Percentiles rank a stretch among this genome's conserved stretches.
Conservation (phyloP, 2,888 invertebrate species). For the Crocallis elinguaria region DNA sequence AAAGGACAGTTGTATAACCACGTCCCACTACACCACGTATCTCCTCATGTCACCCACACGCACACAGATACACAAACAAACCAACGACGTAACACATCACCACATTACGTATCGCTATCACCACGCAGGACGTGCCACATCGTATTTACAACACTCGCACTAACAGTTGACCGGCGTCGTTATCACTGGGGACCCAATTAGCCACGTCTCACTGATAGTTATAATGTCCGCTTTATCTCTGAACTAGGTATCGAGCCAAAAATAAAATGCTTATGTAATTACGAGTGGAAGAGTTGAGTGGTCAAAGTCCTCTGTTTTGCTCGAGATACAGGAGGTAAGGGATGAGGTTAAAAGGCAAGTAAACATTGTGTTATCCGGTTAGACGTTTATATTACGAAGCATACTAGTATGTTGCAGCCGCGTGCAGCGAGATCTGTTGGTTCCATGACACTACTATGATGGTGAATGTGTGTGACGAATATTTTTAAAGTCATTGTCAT, state of each 20-base stretch:
- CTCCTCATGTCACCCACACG: neutral
- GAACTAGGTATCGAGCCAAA: conserved; percentile 5
- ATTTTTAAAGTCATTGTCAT: too few relatives aligned
- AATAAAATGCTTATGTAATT: conserved; percentile 18
- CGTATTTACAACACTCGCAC: conserved; percentile 30
- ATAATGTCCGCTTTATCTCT: conserved; percentile 7
- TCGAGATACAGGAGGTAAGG: too few relatives aligned
- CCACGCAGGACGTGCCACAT: conserved; percentile 19
- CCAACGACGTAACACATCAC: conserved; percentile 9
- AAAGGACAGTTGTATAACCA: too few relatives aligned
- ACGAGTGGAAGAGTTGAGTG: neutral
- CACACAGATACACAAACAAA: neutral
- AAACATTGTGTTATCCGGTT: too few relatives aligned
- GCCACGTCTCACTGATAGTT: conserved; percentile 33
- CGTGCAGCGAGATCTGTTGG: too few relatives aligned
- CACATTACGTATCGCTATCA: conserved; percentile 14
- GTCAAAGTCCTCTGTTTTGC: neutral
- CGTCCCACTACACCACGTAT: neutral
- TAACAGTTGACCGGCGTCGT: conserved; percentile 11
- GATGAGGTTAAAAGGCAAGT: neutral
- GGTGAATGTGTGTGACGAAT: too few relatives aligned
- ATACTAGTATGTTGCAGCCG: too few relatives aligned
- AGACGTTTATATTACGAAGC: too few relatives aligned
- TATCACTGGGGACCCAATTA: conserved; percentile 47
- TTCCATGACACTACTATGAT: too few relatives aligned